Evolutionary conservation across 2,888 invertebrate species (phyloP), one percentile per base, ranked within the genome.

Genomic region (Itoplectis maculator): DNA sequence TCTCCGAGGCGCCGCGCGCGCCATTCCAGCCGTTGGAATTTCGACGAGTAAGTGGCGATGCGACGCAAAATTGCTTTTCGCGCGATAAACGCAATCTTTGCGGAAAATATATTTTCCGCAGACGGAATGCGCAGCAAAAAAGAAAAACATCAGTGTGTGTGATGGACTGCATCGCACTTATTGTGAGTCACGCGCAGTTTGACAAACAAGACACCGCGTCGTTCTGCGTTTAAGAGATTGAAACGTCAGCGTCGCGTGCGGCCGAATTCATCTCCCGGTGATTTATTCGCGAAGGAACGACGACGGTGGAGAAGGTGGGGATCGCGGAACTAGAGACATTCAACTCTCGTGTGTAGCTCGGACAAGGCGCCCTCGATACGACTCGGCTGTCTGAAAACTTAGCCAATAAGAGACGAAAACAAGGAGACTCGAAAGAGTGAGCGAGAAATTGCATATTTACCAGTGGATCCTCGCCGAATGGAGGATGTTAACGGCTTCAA

Each of bases 331-430:
- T n/a, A n/a, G 66, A 83, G 37, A 45, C 69, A 42, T 77, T 73
- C 72, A 79, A 77, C 63, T 66, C 83, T 85, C 81, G 83, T 86
- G 81, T 81, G 29, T 29, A 5, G 87, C 86, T 86, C 86, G 84
- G 20, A 13, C 66, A 70, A 88, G 90, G 87, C 89, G 89, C 88
- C 88, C 86, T 56, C 87, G 87, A 89, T 89, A 89, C 87, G 88
- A 79, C 83, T 75, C 79, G 81, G 40, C 84, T 83, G 88, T 88
- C 90, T 89, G 89, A 90, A 90, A 89, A 89, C 87, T 89, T 89
- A 87, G 88, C 88, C 88, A 88, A 90, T 89, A 89, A 89, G 88
- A 85, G 86, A 84, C 83, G 88, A 90, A 90, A 89, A 90, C 89
- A 90, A 89, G 90, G 87, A 88, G 86, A 86, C 66, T 78, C 85